These are phyloP conservation scores for Ibycter americanus DNA, from an alignment of 2,797 vertebrate species.

Conservation along the genomic window DNA sequence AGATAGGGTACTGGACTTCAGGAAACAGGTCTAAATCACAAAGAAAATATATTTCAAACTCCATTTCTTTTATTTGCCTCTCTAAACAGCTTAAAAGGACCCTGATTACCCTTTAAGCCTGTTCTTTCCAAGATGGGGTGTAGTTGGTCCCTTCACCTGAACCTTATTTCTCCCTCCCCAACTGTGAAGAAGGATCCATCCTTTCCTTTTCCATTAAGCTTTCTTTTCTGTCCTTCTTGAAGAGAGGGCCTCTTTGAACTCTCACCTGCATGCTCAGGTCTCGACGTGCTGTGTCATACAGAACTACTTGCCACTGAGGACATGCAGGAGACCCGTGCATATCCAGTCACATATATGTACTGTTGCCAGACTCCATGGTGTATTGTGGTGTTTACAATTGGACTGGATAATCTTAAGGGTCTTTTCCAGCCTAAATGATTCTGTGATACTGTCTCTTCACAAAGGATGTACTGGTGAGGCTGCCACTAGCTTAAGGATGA, in stretches of 20 bases:
- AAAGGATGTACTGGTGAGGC: background rate
- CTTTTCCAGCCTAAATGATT: background rate
- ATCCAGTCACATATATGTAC: rapidly evolving
- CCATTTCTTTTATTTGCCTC: background rate
- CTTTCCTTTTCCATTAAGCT: background rate
- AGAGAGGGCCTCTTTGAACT: background rate
- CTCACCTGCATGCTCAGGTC: background rate
- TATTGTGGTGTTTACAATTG: rapidly evolving
- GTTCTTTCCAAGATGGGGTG: background rate
- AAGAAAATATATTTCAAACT: background rate
- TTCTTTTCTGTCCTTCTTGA: background rate
- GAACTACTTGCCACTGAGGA: background rate
- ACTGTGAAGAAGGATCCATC: background rate
- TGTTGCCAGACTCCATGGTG: background rate
- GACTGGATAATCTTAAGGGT: background rate
- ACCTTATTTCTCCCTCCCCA: background rate
- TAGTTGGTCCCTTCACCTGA: background rate
- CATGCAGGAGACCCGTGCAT: background rate
- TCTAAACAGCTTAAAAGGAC: background rate
- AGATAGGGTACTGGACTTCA: background rate
- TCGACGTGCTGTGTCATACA: rapidly evolving
- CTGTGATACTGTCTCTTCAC: background rate
- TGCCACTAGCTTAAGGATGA: background rate
- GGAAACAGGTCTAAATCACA: background rate
- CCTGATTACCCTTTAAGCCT: background rate